Evolutionary conservation across 2,888 invertebrate genomes (phyloP).

Genomic region (Rhabditoides inermis): DNA sequence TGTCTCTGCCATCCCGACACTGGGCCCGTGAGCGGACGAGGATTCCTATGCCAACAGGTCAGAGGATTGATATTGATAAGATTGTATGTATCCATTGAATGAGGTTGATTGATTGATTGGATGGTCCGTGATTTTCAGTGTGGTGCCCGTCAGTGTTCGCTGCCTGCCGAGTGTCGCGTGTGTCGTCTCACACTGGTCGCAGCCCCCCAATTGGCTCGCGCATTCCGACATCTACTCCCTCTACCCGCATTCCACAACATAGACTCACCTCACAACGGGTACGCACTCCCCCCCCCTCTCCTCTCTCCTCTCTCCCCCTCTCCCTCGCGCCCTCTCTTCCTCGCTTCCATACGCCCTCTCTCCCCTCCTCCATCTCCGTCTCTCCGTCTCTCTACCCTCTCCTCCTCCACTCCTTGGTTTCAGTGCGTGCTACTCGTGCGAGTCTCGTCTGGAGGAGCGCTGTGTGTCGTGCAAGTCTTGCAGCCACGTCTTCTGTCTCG

Average conservation of each 20-base stretch:
- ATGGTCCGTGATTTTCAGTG: no score
- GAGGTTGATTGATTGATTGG: no score
- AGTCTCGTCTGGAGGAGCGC: conserved; percentile 25
- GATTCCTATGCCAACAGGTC: conserved; percentile 59
- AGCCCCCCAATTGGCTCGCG: conserved; percentile 70
- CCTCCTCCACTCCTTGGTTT: neutral
- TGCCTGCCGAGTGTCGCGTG: conserved; percentile 90
- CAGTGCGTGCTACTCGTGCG: conserved; percentile 38
- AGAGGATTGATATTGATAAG: no score
- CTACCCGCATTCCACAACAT: conserved; percentile 19
- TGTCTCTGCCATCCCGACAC: conserved; percentile 40
- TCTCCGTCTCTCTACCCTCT: conserved; percentile 1
- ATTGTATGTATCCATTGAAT: no score
- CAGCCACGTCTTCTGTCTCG: conserved; percentile 69
- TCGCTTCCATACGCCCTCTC: conserved; percentile 7
- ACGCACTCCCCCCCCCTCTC: no score
- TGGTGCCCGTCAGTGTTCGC: conserved; percentile 89
- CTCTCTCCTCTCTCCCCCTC: neutral
- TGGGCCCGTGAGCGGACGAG: conserved; percentile 35
- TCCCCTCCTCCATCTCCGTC: no score
- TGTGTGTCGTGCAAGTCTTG: conserved; percentile 39
- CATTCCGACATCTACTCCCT: conserved; percentile 31
- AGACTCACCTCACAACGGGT: conserved; percentile 7
- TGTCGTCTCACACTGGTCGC: conserved; percentile 92
- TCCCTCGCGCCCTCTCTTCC: neutral